Evolutionary conservation across 2,888 invertebrate species (phyloP), one percentile per base, ranked within the genome.

Genomic region (Koerneria pararmatus): DNA sequence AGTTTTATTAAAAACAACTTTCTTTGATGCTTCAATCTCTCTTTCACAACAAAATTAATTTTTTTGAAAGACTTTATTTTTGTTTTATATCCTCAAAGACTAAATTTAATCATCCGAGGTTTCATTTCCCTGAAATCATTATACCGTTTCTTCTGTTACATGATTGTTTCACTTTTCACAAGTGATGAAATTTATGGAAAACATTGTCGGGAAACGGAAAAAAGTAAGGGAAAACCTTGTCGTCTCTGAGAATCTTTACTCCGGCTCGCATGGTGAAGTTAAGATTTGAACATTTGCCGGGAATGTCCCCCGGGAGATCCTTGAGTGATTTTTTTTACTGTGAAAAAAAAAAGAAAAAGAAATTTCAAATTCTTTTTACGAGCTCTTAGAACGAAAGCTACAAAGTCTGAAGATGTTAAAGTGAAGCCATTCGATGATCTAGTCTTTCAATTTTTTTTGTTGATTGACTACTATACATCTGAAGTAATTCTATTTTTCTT

Each of bases 201-300:
- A 19, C n/a, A 19, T 15, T n/a, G n/a, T 15, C n/a, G 11, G 11
- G 11, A 41, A 41, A 15, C 11, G 11, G 11, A 41, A 41, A 41
- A 41, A 41, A 41, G n/a, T 41, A 41, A 11, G n/a, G n/a, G 11
- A 41, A 15, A 56, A 69, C 71, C 60, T 70, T 73, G 58, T 78
- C 78, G 24, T 69, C 69, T 69, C 76, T 59, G 51, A 79, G 66
- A 37, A 65, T 64, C 51, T 72, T 71, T 29, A 79, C 72, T 24
- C 77, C 77, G 35, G 67, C 71, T 61, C 79, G 65, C 6, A 75
- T 66, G 15, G 76, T 73, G 65, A 75, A 79, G 70, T 79, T 79
- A 70, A 77, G 74, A 66, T 79, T 79, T 24, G 77, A 77, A 63
- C 79, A 78, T 67, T 79, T 79, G 29, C 79, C 78, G 59, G 79